These are phyloP conservation scores for Grammomys dolichurus DNA, from an alignment of 2,113 vertebrate genomes.

Conservation along the genomic window DNA sequence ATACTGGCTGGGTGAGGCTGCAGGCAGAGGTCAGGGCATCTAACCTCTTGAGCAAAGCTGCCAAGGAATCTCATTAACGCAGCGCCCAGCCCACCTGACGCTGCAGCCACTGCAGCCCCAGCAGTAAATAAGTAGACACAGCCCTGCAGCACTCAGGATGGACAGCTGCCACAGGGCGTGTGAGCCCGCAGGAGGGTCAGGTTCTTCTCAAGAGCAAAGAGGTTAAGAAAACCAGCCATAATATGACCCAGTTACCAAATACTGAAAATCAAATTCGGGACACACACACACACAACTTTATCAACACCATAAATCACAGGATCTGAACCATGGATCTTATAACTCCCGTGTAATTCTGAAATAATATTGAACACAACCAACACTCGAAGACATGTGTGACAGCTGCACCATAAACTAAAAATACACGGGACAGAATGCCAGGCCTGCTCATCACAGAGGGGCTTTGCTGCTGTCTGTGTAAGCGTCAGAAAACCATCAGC, in stretches of 20 bases:
- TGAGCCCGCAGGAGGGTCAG: background rate
- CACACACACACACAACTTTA: background rate
- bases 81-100: background rate
- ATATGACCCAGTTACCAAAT: background rate
- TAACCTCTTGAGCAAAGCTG: background rate
- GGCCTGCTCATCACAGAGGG: fast-evolving
- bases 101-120: fast-evolving
- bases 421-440: background rate
- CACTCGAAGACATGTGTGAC: background rate
- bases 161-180: fast-evolving
- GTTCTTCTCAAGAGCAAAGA: background rate
- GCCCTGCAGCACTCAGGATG: background rate
- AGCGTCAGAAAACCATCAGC: fast-evolving
- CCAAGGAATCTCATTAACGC: background rate
- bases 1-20: fast-evolving
- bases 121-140: background rate
- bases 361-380: background rate
- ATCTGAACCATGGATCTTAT: background rate
- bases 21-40: background rate
- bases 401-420: background rate
- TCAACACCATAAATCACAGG: background rate
- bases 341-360: background rate
- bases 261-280: background rate
- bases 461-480: background rate
- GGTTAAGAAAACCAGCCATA: background rate